These are phyloP conservation scores for honey bee (Apis mellifera) DNA, from an alignment of 1,140 invertebrate species.

Conservation along the genomic window Amel_HAv3.1 CM009938.2:9462501-9463000, in stretches of 20 bases:
- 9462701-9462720: too few species aligned
- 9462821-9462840: not conserved
- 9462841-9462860: not conserved
- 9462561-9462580: too few species aligned
- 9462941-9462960: not conserved
- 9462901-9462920: not conserved
- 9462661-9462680: not conserved
- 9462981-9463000: not conserved
- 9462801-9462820: not conserved
- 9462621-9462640: too few species aligned
- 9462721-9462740: too few species aligned
- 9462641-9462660: not conserved
- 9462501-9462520: too few species aligned
- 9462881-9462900: not conserved
- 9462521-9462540: too few species aligned
- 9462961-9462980: not conserved
- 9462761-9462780: too few species aligned
- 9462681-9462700: not conserved
- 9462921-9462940: conserved; percentile 4
- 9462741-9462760: too few species aligned
- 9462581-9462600: too few species aligned
- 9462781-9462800: too few species aligned
- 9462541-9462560: too few species aligned
- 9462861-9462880: not conserved
- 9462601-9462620: too few species aligned